A percentile compares a stretch with the other conserved stretches of the same genome.
These are phyloP conservation scores for Nipponacmea schrenckii DNA, from an alignment of 2,888 invertebrate genomes.

Conservation along the genomic window DNA sequence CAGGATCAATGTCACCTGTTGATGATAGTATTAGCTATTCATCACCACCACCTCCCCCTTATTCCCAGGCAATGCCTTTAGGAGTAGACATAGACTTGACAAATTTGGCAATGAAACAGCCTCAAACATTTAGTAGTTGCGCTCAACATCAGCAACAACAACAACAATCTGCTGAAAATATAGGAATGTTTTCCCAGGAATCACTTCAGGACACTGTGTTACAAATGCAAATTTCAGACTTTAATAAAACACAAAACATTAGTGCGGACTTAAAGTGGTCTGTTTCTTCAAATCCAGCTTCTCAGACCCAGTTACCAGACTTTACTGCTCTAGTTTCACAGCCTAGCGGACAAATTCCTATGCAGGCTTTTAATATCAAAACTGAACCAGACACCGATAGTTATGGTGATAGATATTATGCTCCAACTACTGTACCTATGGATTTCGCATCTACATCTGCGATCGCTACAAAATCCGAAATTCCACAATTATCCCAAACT, in stretches of 20 bases:
- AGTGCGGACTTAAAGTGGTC: conserved; percentile 33
- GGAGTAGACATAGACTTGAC: conserved; percentile 44
- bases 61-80: conserved; percentile 41
- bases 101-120: conserved; percentile 74
- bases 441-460: conserved; percentile 41
- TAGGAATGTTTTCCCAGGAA: conserved; percentile 23
- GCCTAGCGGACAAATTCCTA: conserved; percentile 19
- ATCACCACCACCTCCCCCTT: conserved; percentile 47
- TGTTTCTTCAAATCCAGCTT: conserved; percentile 20
- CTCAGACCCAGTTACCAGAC: conserved; percentile 53
- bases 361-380: conserved; percentile 46
- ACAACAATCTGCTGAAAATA: conserved; percentile 17
- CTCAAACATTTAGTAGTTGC: conserved; percentile 75
- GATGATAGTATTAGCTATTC: conserved; percentile 35
- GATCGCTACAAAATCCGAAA: conserved; percentile 34
- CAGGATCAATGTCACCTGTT: conserved; percentile 36
- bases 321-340: conserved; percentile 45
- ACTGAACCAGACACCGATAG: conserved; percentile 49
- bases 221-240: conserved; percentile 32
- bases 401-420: conserved; percentile 31
- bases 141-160: conserved; percentile 47
- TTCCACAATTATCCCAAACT: conserved; percentile 48
- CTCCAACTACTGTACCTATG: conserved; percentile 41
- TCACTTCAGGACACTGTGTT: conserved; percentile 29
- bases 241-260: conserved; percentile 25